phyloP scores from a whole-genome alignment of 2,113 vertebrate genomes.

The Marmota monax region DNA sequence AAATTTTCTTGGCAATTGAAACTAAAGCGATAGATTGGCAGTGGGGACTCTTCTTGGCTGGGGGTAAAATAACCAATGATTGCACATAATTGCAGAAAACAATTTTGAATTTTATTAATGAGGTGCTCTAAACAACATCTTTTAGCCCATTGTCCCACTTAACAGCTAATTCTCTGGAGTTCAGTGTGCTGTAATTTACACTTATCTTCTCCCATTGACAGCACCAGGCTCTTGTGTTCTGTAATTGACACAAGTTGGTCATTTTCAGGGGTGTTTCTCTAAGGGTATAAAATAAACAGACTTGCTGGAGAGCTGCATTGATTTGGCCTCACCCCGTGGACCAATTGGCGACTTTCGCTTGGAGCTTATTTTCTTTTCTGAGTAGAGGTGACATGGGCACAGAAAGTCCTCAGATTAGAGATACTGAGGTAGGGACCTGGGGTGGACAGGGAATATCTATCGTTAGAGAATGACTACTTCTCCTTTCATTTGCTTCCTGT shows the following conservation, averaged over 20 bases:
- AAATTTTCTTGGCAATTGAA: conserved; percentile 82
- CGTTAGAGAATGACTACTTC: background rate
- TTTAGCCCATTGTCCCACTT: conserved; percentile 83
- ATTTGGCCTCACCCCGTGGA: conserved; percentile 36
- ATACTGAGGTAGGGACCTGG: background rate
- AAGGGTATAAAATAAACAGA: conserved; percentile 50
- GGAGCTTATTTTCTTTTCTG: conserved; percentile 49
- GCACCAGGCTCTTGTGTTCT: conserved; percentile 75
- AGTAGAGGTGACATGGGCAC: background rate
- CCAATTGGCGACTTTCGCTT: background rate
- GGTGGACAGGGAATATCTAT: background rate
- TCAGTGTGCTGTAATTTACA: conserved; percentile 78
- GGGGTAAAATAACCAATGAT: conserved; percentile 85
- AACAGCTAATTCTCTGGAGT: conserved; percentile 80
- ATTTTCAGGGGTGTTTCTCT: conserved; percentile 74
- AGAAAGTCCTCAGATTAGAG: background rate
- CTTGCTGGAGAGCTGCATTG: conserved; percentile 50
- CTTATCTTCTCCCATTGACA: conserved; percentile 72
- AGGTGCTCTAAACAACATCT: conserved; percentile 85
- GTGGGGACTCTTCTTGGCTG: conserved; percentile 82
- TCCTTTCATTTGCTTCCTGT: background rate
- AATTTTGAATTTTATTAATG: conserved; percentile 88
- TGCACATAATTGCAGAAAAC: conserved; percentile 87
- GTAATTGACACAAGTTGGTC: conserved; percentile 79
- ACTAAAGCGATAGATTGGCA: conserved; percentile 75